These are phyloP conservation scores for Corythucha ciliata DNA, from an alignment of 2,888 invertebrate genomes.

Conservation along the genomic window DNA sequence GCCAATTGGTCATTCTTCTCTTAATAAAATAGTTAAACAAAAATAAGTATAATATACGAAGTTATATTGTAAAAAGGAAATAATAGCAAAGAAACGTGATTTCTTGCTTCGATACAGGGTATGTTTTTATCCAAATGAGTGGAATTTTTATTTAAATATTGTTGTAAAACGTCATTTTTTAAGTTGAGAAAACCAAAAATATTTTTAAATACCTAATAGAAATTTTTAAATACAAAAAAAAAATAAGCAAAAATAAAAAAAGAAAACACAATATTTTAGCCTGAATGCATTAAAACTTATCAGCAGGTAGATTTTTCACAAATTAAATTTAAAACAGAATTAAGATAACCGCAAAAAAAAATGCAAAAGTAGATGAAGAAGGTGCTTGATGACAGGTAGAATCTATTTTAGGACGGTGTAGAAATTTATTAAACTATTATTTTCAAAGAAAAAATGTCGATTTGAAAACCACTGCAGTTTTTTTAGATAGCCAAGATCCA, in stretches of 20 bases:
- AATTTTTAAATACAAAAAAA: conserved; percentile 14
- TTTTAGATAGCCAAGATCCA: too few species aligned
- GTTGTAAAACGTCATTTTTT: conserved; percentile 12
- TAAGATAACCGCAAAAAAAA: too few species aligned
- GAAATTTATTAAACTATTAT: conserved; percentile 19
- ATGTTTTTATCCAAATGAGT: conserved; percentile 34
- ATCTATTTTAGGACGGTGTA: too few species aligned
- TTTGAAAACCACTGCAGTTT: too few species aligned
- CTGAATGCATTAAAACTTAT: neutral
- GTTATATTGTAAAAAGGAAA: conserved; percentile 29
- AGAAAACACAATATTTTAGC: neutral
- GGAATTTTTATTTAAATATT: conserved; percentile 11
- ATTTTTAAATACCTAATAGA: conserved; percentile 23
- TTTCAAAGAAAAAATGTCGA: too few species aligned
- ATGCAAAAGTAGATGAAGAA: conserved; percentile 15
- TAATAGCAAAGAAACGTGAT: conserved; percentile 33
- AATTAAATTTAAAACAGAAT: conserved; percentile 8
- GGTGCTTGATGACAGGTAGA: too few species aligned
- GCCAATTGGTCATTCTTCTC: too few species aligned
- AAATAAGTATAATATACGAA: conserved; percentile 5
- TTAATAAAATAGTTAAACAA: conserved; percentile 16
- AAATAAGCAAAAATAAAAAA: conserved; percentile 13
- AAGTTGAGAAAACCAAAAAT: conserved; percentile 15
- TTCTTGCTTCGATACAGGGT: conserved; percentile 36
- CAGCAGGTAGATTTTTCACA: conserved; percentile 21